Base-by-base conservation (phyloP, 2,888 invertebrate species). In the Agrochola macilenta region DNA sequence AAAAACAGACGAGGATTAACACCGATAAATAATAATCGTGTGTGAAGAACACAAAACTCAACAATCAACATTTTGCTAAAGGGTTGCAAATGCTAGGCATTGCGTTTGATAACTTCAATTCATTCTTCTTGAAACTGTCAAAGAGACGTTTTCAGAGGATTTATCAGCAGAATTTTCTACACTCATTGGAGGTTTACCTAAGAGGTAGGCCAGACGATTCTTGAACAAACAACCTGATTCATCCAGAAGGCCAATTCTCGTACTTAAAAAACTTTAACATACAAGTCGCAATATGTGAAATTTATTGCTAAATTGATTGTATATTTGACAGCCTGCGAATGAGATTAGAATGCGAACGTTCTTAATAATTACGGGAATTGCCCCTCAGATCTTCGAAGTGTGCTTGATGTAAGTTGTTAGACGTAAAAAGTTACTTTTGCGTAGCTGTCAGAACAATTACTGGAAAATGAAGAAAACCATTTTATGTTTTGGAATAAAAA, bases 1-100 rank as follows among this genome's bases (percentile, higher is more conserved):
- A 43, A 77, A 87, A 81, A 87, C 75, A 81, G 52, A 20, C 12
- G 11, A 5, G 39, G 69, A 79, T 87, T 77, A 81, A 61, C 46
- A 61, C 39, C 68, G 76, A 80, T 78, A 77, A 79, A 80, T 78
- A 77, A 79, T 17, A 39, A 63, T 69, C 12, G 35, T 35, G 35
- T 20, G n/a, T 20, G 11, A 35, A 20, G 20, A n/a, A 69, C n/a
- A 35, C 35, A 39, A 39, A 69, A n/a, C 2, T 23, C 17, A 61
- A 63, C 4, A 61, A 23, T 5, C 74, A 75, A 81, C 0, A 8
- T 65, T 57, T 35, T 26, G 0, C 23, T 0, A 17, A 39, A 23
- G 11, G 14, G 9, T 72, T 26, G 14, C 26, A 43, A 46, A 49
- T 70, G n/a, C 5, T 14, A 35, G 8, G 35, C 12, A 26, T 71